A percentile compares a stretch with the other conserved stretches of the same genome.
phyloP scores from a whole-genome alignment of 2,888 invertebrate species.

The Mimumesa dahlbomi region DNA sequence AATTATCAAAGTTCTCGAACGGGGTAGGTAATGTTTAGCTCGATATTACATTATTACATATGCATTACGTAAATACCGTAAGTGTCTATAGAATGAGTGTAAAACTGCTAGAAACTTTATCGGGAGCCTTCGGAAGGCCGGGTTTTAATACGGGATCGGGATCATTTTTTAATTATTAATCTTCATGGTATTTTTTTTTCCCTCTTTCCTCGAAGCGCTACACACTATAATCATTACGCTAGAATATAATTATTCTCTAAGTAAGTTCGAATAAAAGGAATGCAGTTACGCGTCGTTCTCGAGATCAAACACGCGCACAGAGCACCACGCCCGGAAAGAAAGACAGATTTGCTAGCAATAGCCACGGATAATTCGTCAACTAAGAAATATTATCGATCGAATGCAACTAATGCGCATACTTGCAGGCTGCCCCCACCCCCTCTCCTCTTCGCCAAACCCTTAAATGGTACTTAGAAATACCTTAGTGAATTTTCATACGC shows the following conservation, averaged over 20 bases:
- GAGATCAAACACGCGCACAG: constrained; percentile 57
- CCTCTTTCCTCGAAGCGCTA: constrained; percentile 3
- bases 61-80: constrained; percentile 1
- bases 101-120: constrained; percentile 15
- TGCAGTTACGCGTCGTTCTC: constrained; percentile 20
- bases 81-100: background rate
- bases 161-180: no score
- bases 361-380: constrained; percentile 37
- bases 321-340: constrained; percentile 27
- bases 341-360: constrained; percentile 23
- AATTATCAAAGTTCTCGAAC: constrained; percentile 27
- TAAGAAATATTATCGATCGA: constrained; percentile 34
- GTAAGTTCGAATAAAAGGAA: constrained; percentile 16
- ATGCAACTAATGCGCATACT: constrained; percentile 47
- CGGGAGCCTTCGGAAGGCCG: constrained; percentile 24
- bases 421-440: constrained; percentile 19
- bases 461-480: constrained; percentile 33
- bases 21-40: no score
- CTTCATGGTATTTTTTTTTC: background rate
- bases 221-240: constrained; percentile 29
- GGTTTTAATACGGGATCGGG: no score
- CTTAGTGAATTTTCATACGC: constrained; percentile 33
- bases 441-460: background rate
- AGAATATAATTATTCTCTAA: constrained; percentile 32
- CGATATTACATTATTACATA: constrained; percentile 7